Base-by-base conservation (phyloP, 2,888 invertebrate genomes). In the Ceriagrion tenellum region DNA sequence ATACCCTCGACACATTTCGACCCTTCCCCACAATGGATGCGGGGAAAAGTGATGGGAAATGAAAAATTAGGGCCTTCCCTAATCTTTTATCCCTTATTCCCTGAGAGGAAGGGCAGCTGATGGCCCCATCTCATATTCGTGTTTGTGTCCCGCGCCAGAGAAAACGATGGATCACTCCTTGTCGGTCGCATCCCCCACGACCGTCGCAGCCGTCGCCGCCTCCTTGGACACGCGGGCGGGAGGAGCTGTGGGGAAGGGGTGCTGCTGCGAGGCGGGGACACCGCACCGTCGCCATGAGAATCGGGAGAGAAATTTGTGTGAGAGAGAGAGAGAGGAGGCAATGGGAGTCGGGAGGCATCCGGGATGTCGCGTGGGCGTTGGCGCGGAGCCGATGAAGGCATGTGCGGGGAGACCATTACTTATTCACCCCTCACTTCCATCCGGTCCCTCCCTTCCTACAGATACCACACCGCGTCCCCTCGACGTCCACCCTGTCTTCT, bases 381-480 rank as follows among this genome's bases (percentile, higher is more conserved):
- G 91, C 91, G 55, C 91, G 30, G 40, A 69, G 69, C 93, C 40
- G 93, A 93, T 93, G 93, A 93, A 93, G 93, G 93, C 93, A 93
- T 93, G 93, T 69, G 69, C 63, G 93, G 47, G 63, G 47, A 47
- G 63, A 69, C 93, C 93, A 93, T 93, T 93, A 93, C 93, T 93
- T 93, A 93, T 93, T 93, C 93, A 93, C 93, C 93, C 93, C 93
- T 93, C 93, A 93, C 93, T 69, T 93, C 93, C 93, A 93, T 69
- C 93, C 93, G 93, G 74, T 69, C 93, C 12, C 40, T 23, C 55
- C 81, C 81, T 81, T 81, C 81, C 81, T 13, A 4, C 35, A 18
- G 81, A 35, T 1, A 35, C 81, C 81, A 30, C 35, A 35, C 81
- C 81, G 12, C 59, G 20, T 1, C 35, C 81, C 81, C 30, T n/a